Evolutionary conservation across 2,797 vertebrate genomes (phyloP).

Genomic region (Centropyge bicolor): DNA sequence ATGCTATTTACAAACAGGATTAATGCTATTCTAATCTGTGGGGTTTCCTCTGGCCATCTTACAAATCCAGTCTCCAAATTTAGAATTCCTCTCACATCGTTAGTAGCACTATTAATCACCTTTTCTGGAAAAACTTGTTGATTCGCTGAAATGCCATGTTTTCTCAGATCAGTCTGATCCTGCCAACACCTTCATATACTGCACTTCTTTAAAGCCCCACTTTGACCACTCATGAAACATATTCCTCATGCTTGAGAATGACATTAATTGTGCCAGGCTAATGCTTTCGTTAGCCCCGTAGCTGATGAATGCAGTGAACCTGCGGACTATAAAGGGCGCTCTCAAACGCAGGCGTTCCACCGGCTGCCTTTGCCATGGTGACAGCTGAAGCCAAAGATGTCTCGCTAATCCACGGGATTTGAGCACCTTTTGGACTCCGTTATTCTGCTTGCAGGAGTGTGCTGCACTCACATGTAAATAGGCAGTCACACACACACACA

Average conservation of each 20-base stretch:
- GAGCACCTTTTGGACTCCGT: constrained; percentile 66
- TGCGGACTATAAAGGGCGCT: constrained; percentile 54
- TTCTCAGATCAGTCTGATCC: not conserved
- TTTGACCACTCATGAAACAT: constrained; percentile 39
- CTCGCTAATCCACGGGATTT: constrained; percentile 76
- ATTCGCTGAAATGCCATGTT: not conserved
- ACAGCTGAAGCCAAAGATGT: constrained; percentile 79
- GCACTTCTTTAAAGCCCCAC: constrained; percentile 20
- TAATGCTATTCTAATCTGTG: constrained; percentile 45
- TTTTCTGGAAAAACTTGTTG: constrained; percentile 19
- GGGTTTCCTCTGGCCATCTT: constrained; percentile 9
- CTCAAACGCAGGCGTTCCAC: constrained; percentile 69
- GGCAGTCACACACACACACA: constrained; percentile 33
- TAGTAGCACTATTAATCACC: not conserved
- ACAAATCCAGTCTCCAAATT: constrained; percentile 1
- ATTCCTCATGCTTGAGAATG: constrained; percentile 40
- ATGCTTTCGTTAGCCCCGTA: constrained; percentile 52
- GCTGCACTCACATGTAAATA: constrained; percentile 60
- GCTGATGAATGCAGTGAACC: constrained; percentile 66
- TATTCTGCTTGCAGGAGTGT: constrained; percentile 49
- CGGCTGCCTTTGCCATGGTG: constrained; percentile 80
- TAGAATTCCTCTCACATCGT: not conserved
- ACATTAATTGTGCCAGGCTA: constrained; percentile 58
- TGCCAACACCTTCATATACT: not conserved
- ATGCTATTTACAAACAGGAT: constrained; percentile 58